Percentiles rank a stretch among this genome's conserved stretches.
phyloP scores from a whole-genome alignment of 2,113 vertebrate species.

The Pterophyllum scalare region DNA sequence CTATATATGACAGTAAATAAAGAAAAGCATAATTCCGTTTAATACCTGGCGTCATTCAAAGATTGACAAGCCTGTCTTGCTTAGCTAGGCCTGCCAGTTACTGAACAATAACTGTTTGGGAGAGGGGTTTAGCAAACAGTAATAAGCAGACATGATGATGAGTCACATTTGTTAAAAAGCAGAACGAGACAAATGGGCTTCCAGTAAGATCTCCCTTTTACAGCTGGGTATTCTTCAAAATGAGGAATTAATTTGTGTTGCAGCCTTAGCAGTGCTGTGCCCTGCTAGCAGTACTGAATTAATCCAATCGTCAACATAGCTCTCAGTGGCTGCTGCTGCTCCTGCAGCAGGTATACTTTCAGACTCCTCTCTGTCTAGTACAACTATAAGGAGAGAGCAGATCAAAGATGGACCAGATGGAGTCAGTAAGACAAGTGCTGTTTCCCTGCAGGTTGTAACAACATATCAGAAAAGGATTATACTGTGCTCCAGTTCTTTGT shows the following conservation, averaged over 20 bases:
- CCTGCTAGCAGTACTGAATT: slow-evolving; percentile 37
- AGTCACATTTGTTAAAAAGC: background rate
- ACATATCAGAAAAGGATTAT: background rate
- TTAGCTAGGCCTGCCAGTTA: background rate
- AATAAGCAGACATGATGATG: background rate
- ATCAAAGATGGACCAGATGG: slow-evolving; percentile 42
- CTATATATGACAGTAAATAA: slow-evolving; percentile 4
- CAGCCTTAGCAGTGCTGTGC: background rate
- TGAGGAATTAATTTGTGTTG: slow-evolving; percentile 9
- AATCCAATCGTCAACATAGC: slow-evolving; percentile 35
- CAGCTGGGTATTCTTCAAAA: background rate
- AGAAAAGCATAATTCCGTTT: background rate
- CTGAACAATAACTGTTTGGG: background rate
- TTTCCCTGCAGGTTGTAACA: slow-evolving; percentile 40
- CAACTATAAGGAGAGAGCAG: slow-evolving; percentile 31
- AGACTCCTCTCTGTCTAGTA: slow-evolving; percentile 1
- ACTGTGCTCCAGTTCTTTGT: slow-evolving; percentile 9
- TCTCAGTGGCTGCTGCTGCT: slow-evolving; percentile 7
- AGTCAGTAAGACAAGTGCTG: slow-evolving; percentile 3
- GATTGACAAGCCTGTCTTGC: background rate
- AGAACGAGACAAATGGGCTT: background rate
- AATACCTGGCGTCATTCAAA: background rate
- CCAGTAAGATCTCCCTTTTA: background rate
- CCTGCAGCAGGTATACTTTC: background rate
- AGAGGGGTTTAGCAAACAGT: background rate